Evolutionary conservation across 2,113 vertebrate species (phyloP), one percentile per base, ranked within the genome.

Genomic region (Phyllopteryx taeniolatus): DNA sequence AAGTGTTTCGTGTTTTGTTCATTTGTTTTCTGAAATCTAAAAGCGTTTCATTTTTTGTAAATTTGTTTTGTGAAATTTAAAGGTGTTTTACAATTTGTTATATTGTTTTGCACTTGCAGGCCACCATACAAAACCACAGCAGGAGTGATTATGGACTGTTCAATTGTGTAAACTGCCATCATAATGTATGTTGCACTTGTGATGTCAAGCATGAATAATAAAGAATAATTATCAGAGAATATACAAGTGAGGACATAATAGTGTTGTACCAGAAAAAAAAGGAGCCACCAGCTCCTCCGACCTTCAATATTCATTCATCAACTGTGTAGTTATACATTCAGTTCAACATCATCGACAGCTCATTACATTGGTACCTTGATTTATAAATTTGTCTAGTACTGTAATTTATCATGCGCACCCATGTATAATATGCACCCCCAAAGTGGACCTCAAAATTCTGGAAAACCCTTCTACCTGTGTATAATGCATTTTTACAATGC

Each of bases 91-190:
- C 35, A 39, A 39, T 39, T 39, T 39, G 35, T 39, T 39, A 5
- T 6, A 39, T 39, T 1, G 35, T 39, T 39, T 39, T 39, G 35
- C 35, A 39, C 35, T 39, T 39, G 4, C 35, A 6, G 6, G 35
- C 35, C 35, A 39, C 35, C 6, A 6, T 39, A 78, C 49, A 47
- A 72, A 77, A 62, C 19, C 20, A 5, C 17, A 8, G 31, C 43
- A 10, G 56, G 5, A 64, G 68, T 70, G 65, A 62, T 56, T 69
- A 69, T n/a, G 54, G 46, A 42, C 33, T 46, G 11, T 43, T 73
- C 27, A 64, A 14, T 43, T 66, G 60, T 66, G 33, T 13, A 17
- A 42, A 10, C 61, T 78, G 56, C 69, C 14, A 43, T 70, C 46
- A 46, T 63, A 22, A 19, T 72, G 51, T 17, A 22, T 35, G 64